Percentiles rank a stretch among this genome's conserved stretches.
phyloP scores from a whole-genome alignment of 2,888 invertebrate genomes.

The Deroplatys truncata region DNA sequence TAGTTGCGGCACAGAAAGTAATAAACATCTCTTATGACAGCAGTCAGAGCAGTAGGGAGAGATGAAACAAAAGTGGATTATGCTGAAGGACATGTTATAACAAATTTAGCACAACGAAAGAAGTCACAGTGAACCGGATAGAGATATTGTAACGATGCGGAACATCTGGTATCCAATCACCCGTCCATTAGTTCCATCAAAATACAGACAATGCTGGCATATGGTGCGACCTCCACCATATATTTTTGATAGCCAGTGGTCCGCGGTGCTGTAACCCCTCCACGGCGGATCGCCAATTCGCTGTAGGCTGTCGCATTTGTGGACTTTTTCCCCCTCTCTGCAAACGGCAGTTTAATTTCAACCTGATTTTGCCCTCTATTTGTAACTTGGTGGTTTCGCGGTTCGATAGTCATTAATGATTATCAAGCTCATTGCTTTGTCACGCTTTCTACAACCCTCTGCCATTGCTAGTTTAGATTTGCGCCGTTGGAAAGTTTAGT shows the following conservation, averaged over 20 bases:
- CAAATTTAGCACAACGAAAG: neutral
- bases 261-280: neutral
- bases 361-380: neutral
- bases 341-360: neutral
- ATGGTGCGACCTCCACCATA: neutral
- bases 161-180: neutral
- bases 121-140: neutral
- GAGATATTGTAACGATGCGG: neutral
- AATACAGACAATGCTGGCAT: neutral
- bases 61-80: neutral
- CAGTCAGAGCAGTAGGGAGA: neutral
- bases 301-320: neutral
- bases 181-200: neutral
- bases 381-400: neutral
- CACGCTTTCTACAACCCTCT: neutral
- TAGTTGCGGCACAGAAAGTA: no score
- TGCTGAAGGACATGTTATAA: neutral
- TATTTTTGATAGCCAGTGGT: neutral
- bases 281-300: neutral
- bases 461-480: neutral
- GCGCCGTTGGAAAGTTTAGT: neutral
- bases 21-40: neutral
- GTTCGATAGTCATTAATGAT: neutral
- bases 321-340: neutral
- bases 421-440: neutral